Conservation (phyloP, 2,797 vertebrate genomes). For the Sebastolobus altivelis region DNA sequence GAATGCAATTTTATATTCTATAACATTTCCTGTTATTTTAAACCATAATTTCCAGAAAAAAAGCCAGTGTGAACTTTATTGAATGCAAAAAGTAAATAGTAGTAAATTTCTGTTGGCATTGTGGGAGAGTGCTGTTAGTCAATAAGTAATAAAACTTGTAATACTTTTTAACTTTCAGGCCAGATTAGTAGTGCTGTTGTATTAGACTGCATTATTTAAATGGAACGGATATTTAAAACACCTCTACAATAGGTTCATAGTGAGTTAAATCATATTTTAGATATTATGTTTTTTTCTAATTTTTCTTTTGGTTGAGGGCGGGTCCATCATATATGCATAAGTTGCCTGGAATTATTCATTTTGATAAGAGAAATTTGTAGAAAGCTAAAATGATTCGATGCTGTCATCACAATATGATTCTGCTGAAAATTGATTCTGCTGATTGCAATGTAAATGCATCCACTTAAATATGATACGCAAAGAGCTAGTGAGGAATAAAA, state of each 20-base stretch:
- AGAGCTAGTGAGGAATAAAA: too few species aligned
- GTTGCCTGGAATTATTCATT: too few species aligned
- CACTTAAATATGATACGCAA: too few species aligned
- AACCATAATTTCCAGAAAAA: not conserved
- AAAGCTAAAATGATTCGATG: too few species aligned
- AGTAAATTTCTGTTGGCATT: not conserved
- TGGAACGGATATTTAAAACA: not conserved
- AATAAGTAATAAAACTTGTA: not conserved
- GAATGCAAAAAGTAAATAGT: not conserved
- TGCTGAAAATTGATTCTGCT: too few species aligned
- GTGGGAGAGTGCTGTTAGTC: not conserved
- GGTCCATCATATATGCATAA: too few species aligned
- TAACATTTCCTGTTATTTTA: not conserved
- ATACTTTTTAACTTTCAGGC: not conserved
- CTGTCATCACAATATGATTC: too few species aligned
- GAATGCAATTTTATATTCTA: not conserved
- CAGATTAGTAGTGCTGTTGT: not conserved
- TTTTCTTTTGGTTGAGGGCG: too few species aligned
- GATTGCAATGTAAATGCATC: too few species aligned
- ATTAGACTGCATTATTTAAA: not conserved
- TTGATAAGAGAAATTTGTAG: too few species aligned
- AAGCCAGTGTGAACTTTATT: not conserved
- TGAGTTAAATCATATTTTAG: not conserved
- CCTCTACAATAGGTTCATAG: not conserved
- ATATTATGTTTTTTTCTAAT: accelerated